These are phyloP conservation scores for Drosophila robusta DNA, from an alignment of 2,888 invertebrate genomes.

Conservation along the genomic window DNA sequence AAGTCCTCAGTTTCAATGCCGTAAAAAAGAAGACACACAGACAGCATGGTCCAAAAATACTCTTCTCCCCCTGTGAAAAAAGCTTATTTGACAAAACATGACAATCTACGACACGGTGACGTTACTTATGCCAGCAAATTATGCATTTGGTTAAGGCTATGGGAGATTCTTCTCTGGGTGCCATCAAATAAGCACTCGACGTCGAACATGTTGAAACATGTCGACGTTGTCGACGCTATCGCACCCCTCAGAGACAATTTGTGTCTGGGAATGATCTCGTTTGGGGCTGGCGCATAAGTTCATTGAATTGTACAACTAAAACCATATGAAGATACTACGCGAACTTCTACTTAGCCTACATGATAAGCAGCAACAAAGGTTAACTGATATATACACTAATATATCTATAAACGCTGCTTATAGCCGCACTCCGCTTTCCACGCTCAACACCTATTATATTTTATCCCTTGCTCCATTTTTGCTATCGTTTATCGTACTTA, in stretches of 20 bases:
- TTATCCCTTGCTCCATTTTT: neutral
- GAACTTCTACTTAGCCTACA: too few relatives aligned
- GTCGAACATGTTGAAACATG: constrained; percentile 52
- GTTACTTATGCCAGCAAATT: constrained; percentile 52
- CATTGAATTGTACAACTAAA: neutral
- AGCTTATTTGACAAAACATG: constrained; percentile 18
- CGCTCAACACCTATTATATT: too few relatives aligned
- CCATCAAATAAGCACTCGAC: constrained; percentile 39
- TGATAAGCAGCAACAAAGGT: too few relatives aligned
- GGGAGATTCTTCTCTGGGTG: constrained; percentile 2
- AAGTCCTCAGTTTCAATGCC: too few relatives aligned
- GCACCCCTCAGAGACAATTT: constrained; percentile 27
- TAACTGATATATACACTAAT: too few relatives aligned
- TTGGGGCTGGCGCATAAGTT: constrained; percentile 22
- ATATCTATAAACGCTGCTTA: neutral
- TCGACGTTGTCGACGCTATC: constrained; percentile 10
- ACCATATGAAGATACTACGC: too few relatives aligned
- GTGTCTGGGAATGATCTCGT: constrained; percentile 37
- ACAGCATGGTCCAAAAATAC: too few relatives aligned
- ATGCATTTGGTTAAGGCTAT: constrained; percentile 39
- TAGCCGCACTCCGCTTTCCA: neutral
- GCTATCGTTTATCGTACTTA: neutral
- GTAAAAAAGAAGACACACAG: too few relatives aligned
- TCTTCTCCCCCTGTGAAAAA: too few relatives aligned
- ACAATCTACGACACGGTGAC: constrained; percentile 41